phyloP scores from a whole-genome alignment of 1,140 invertebrate species.

The Ceratina japonica region DNA sequence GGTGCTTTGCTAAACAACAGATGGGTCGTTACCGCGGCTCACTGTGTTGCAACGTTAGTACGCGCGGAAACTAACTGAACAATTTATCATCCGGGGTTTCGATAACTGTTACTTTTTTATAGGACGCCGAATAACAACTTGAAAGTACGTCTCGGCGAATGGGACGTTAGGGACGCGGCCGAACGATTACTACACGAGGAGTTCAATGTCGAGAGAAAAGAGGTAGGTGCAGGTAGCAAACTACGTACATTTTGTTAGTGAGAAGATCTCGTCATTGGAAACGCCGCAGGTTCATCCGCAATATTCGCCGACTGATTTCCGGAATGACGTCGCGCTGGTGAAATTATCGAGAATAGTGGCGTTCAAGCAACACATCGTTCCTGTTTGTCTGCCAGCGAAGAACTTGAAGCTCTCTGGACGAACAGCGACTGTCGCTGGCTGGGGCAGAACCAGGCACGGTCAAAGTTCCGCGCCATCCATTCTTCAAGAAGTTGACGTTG shows the following conservation, averaged over 20 bases:
- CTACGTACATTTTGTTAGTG: too few relatives aligned
- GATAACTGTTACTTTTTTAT: background rate
- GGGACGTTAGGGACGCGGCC: constrained; percentile 91
- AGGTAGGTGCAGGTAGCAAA: constrained; percentile 79
- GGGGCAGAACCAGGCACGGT: constrained; percentile 92
- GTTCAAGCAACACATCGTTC: constrained; percentile 94
- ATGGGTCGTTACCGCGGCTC: constrained; percentile 94
- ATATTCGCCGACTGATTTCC: constrained; percentile 92
- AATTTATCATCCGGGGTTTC: too few relatives aligned
- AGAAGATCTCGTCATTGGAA: background rate
- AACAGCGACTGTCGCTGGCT: constrained; percentile 93
- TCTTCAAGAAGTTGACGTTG: constrained; percentile 82
- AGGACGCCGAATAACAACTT: constrained; percentile 91
- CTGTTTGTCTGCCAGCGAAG: constrained; percentile 89
- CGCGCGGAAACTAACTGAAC: background rate
- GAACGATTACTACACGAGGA: constrained; percentile 93
- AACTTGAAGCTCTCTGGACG: constrained; percentile 89
- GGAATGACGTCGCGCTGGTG: constrained; percentile 93
- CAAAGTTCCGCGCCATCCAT: constrained; percentile 88
- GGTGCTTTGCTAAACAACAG: constrained; percentile 93
- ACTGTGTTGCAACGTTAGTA: constrained; percentile 93
- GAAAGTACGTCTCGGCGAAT: constrained; percentile 92
- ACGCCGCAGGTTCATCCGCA: constrained; percentile 86
- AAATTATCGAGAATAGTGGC: constrained; percentile 88
- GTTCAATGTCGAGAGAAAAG: constrained; percentile 91